Conservation (phyloP, 2,113 vertebrate genomes). For the Mobula hypostoma region DNA sequence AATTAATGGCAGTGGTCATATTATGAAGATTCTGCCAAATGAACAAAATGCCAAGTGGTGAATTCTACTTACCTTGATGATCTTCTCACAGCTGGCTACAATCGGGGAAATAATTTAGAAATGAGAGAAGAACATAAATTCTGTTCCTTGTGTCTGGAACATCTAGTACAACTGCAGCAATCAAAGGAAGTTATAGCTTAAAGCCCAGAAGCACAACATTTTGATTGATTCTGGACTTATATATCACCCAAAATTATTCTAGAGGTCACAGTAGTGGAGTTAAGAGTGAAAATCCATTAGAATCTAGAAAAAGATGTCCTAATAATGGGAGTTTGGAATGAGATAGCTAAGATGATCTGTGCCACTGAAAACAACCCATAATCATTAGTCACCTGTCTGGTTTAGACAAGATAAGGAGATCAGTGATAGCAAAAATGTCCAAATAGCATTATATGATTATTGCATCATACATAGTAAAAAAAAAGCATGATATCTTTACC, state of each 20-base stretch:
- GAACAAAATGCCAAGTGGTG: neutral
- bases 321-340: neutral
- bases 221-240: neutral
- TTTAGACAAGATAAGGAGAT: neutral
- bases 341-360: neutral
- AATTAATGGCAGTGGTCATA: neutral
- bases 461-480: neutral
- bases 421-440: neutral
- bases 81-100: neutral
- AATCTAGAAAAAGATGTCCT: neutral
- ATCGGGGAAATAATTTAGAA: neutral
- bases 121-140: neutral
- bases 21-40: neutral
- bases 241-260: too few species aligned
- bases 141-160: neutral
- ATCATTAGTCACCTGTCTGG: too few species aligned
- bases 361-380: neutral
- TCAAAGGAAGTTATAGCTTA: neutral
- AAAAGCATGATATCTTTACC: neutral
- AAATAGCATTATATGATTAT: neutral
- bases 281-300: neutral
- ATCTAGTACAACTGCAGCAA: neutral
- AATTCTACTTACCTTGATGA: neutral
- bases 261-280: too few species aligned
- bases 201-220: neutral